These are phyloP conservation scores for Aphodius sticticus DNA, from an alignment of 2,888 invertebrate species.

Conservation along the genomic window DNA sequence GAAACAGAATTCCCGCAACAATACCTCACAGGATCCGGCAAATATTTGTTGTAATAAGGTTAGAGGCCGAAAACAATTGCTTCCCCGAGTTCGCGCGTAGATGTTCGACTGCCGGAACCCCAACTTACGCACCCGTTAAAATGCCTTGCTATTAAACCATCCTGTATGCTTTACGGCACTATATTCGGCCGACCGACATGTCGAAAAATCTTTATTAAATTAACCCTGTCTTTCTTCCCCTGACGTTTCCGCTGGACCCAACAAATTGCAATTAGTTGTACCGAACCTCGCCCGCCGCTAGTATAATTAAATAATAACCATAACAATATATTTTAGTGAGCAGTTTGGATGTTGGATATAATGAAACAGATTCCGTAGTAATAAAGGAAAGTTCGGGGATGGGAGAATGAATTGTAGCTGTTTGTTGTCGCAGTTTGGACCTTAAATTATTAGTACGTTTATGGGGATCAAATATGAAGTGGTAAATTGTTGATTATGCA, in stretches of 20 bases:
- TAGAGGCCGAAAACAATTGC: background rate
- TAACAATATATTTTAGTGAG: background rate
- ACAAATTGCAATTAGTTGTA: conserved; percentile 4
- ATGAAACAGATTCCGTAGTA: background rate
- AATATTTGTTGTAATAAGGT: background rate
- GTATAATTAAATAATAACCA: background rate
- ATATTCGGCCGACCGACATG: background rate
- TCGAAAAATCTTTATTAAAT: background rate
- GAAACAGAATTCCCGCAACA: background rate
- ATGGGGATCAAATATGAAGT: too few relatives aligned
- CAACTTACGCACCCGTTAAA: background rate
- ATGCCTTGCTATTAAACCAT: background rate
- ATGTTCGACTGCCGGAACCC: background rate
- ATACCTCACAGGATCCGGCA: background rate
- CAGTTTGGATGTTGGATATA: background rate
- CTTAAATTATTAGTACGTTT: background rate
- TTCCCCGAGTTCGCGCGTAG: background rate
- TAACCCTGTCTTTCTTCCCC: background rate
- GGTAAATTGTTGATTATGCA: too few relatives aligned
- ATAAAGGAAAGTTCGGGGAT: background rate
- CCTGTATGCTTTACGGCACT: background rate
- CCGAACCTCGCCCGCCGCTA: background rate
- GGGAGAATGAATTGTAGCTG: background rate
- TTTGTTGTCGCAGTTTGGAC: background rate
- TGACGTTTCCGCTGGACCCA: background rate